Base-by-base conservation (phyloP, 1,140 invertebrate species). In the Neodiprion virginianus region DNA sequence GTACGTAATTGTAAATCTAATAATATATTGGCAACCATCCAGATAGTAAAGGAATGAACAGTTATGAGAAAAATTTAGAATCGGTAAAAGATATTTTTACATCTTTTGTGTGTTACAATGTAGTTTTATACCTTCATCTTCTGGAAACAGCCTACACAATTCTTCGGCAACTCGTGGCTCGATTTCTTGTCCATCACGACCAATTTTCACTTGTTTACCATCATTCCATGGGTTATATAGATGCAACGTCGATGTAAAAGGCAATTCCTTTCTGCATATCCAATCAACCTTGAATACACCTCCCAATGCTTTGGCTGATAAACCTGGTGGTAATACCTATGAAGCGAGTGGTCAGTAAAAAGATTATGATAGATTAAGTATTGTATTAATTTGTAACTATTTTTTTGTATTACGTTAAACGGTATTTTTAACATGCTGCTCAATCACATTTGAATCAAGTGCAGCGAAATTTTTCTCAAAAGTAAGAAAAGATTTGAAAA, bases 161-260 rank as follows among this genome's bases (percentile, higher is more conserved):
- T 98, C 96, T 86, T 97, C 96, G 49, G 96, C 98, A 75, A 98
- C 96, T 83, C 95, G 93, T 12, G 97, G 97, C 84, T 99, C 97
- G 76, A 99, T 97, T 91, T 98, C 97, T 91, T 99, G 98, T 17
- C 98, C 98, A 92, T 99, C 98, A 80, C 98, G 91, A 14, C 97
- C 98, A 84, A 99, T 99, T 91, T 99, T 99, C 0, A 99, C 97
- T 71, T 97, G 97, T 89, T 99, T 99, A 49, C 97, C 96, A 86
- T 99, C 97, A 91, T 99, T 99, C 97, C 97, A 99, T 7, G 96
- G 94, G 91, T 99, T 99, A 82, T 97, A 97, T 40, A 99, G 89
- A 88, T 99, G 97, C 77, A 96, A 91, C 1, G 97, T 98, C 76
- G 95, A 95, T 74, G 93, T 95, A 81, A 99, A 99, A 11, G 96